These are phyloP conservation scores for Nycticorax nycticorax DNA, from an alignment of 2,113 vertebrate genomes.

Conservation along the genomic window DNA sequence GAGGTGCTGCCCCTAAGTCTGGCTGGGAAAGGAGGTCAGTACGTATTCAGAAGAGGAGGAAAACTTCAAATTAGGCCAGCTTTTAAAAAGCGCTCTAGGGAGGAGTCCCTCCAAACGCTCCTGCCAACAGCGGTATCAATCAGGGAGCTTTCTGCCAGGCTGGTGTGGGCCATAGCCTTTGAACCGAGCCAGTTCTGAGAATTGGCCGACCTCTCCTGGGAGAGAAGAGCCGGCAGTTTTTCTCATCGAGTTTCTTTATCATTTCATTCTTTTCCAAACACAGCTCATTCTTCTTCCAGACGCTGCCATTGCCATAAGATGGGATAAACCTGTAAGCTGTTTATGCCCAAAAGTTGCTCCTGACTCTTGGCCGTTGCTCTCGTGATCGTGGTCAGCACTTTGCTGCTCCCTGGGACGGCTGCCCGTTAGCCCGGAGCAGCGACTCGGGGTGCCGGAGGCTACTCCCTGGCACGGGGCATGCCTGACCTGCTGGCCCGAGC, in stretches of 20 bases:
- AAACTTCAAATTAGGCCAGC: neutral
- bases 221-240: neutral
- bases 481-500: neutral
- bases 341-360: neutral
- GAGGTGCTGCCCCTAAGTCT: neutral
- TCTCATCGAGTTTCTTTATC: neutral
- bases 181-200: neutral
- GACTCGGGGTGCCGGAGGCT: neutral
- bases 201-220: neutral
- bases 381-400: fast-evolving
- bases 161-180: neutral
- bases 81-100: neutral
- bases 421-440: neutral
- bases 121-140: neutral
- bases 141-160: neutral
- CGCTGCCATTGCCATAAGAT: neutral
- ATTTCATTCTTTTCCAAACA: neutral
- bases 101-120: neutral
- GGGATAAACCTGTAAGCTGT: neutral
- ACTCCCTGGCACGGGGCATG: neutral
- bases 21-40: neutral
- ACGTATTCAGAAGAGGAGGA: neutral
- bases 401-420: neutral
- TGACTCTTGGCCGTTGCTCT: neutral
- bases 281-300: neutral